These are phyloP conservation scores for Zapus hudsonius DNA, from an alignment of 2,113 vertebrate genomes.

Conservation along the genomic window DNA sequence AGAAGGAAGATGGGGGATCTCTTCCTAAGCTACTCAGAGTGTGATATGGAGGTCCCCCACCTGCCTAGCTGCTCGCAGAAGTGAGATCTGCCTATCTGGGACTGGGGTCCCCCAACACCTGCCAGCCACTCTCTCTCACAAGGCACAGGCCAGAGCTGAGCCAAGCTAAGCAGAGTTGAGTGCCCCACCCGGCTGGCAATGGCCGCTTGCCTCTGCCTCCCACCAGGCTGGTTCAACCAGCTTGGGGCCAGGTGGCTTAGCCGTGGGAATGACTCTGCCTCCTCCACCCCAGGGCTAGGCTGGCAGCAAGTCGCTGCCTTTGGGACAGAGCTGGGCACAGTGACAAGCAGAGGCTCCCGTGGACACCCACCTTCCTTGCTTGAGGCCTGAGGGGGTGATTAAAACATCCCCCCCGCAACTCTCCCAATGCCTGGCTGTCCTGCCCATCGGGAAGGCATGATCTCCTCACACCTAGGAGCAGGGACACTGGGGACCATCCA, in stretches of 20 bases:
- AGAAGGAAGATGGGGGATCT: background rate
- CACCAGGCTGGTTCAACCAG: background rate
- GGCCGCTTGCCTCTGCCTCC: fast-evolving
- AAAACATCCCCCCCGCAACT: fast-evolving
- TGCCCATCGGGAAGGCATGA: background rate
- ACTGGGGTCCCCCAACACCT: background rate
- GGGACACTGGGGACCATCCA: no score
- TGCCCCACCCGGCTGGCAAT: no score
- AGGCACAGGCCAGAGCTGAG: background rate
- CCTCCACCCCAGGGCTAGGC: background rate
- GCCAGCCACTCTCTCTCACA: background rate
- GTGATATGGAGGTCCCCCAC: fast-evolving
- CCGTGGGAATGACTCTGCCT: background rate
- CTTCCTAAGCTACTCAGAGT: no score
- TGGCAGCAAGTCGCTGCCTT: background rate
- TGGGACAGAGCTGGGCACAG: background rate
- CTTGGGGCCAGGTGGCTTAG: fast-evolving
- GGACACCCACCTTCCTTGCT: no score
- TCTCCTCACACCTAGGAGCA: background rate
- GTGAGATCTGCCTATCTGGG: background rate
- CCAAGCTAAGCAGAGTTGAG: no score
- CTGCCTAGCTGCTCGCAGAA: background rate
- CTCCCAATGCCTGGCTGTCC: background rate
- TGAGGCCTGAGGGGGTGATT: background rate
- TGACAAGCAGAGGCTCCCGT: fast-evolving